Conservation (phyloP, 2,888 invertebrate genomes). For the Isotomurus palustris region DNA sequence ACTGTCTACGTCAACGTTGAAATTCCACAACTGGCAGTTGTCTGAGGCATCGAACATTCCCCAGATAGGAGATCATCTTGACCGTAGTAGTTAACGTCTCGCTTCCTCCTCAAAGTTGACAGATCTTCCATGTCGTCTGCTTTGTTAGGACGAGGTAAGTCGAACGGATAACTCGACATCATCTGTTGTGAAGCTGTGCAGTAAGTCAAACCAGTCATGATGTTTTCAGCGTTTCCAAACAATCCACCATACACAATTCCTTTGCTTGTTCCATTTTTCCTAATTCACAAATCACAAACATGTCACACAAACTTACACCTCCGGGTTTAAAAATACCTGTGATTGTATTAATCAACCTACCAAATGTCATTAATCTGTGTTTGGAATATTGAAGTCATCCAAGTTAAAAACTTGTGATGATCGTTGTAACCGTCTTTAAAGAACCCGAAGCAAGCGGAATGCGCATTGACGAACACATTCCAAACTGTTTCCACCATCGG, state of each 20-base stretch:
- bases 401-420: slow-evolving; percentile 35
- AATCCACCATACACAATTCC: slow-evolving; percentile 29
- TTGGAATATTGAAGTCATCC: slow-evolving; percentile 37
- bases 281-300: slow-evolving; percentile 7
- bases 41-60: neutral
- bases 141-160: slow-evolving; percentile 22
- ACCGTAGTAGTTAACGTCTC: too few species aligned
- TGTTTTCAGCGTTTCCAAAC: slow-evolving; percentile 29
- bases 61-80: neutral
- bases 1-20: neutral
- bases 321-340: too few species aligned
- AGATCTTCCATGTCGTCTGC: too few species aligned
- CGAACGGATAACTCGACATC: slow-evolving; percentile 35
- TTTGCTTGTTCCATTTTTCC: slow-evolving; percentile 15
- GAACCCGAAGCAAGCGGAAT: slow-evolving; percentile 28
- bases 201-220: slow-evolving; percentile 29
- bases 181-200: slow-evolving; percentile 29
- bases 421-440: slow-evolving; percentile 31
- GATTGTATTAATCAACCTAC: too few species aligned
- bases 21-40: neutral
- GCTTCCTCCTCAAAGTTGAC: too few species aligned
- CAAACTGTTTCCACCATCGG: slow-evolving; percentile 41
- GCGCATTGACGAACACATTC: slow-evolving; percentile 37
- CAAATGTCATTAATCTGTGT: slow-evolving; percentile 35
- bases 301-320: neutral